These are phyloP conservation scores for Anneissia japonica DNA, from an alignment of 35 echinoderm and acorn worm genomes.

Conservation along the genomic window DNA sequence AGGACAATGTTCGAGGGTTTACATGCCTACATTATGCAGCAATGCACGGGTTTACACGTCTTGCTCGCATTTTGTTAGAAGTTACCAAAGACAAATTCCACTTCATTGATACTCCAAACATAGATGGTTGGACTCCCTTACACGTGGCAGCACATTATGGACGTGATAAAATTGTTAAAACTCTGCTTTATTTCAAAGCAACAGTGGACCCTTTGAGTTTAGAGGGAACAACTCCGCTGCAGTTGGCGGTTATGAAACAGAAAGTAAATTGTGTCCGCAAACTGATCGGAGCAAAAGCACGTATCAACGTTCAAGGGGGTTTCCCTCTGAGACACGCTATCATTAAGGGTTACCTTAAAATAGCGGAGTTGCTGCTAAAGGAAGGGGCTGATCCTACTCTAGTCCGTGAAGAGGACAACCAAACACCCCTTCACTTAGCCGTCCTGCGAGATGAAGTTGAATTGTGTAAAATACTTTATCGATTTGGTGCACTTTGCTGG, in stretches of 20 bases:
- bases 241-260: constrained; percentile 63
- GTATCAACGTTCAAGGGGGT: constrained; percentile 55
- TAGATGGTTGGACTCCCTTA: constrained; percentile 57
- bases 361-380: constrained; percentile 25
- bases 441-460: constrained; percentile 49
- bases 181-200: constrained; percentile 36
- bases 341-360: constrained; percentile 38
- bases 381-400: constrained; percentile 50
- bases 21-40: constrained; percentile 69
- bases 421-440: constrained; percentile 59
- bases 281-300: constrained; percentile 28
- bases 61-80: constrained; percentile 52
- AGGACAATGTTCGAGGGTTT: constrained; percentile 53
- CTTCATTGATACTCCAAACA: constrained; percentile 45
- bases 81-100: constrained; percentile 43
- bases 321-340: constrained; percentile 61
- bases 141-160: constrained; percentile 74
- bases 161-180: constrained; percentile 46
- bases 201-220: constrained; percentile 37
- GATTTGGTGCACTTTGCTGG: constrained; percentile 45
- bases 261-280: constrained; percentile 49
- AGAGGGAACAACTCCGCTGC: constrained; percentile 56
- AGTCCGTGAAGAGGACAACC: constrained; percentile 48
- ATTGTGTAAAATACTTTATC: constrained; percentile 44
- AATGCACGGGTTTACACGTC: constrained; percentile 70